Conservation (phyloP, 2,888 invertebrate genomes). For the Tribolium freemani region DNA sequence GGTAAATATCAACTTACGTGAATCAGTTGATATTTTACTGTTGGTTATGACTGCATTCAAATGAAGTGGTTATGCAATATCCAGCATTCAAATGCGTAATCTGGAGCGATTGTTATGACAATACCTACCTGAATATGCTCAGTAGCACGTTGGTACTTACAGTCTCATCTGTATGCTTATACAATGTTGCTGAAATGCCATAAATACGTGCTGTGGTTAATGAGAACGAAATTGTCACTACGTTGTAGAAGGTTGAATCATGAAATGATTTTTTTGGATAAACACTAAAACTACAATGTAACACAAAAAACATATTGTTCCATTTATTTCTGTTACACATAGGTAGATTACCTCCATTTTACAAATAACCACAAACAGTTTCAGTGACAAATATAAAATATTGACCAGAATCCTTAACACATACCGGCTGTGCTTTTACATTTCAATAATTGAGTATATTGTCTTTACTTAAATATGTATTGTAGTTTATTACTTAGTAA, state of each 20-base stretch:
- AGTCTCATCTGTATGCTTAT: background rate
- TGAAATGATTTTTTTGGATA: too few species aligned
- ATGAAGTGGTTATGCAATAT: too few species aligned
- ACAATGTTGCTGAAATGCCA: too few species aligned
- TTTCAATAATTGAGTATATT: background rate
- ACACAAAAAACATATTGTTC: conserved; percentile 17
- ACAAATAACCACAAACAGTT: conserved; percentile 28
- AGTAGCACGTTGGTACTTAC: background rate
- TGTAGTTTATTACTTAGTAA: background rate
- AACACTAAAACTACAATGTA: background rate
- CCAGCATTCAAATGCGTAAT: too few species aligned
- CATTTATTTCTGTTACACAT: conserved; percentile 33
- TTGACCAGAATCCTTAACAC: conserved; percentile 29
- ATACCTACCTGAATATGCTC: background rate
- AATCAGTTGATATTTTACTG: too few species aligned
- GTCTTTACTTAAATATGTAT: conserved; percentile 5
- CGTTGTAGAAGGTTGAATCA: background rate
- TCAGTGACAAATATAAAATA: conserved; percentile 32
- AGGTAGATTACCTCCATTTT: conserved; percentile 13
- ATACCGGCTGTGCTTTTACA: conserved; percentile 5
- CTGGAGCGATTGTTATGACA: background rate
- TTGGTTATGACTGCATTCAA: too few species aligned
- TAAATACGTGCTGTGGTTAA: background rate
- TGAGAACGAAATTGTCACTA: too few species aligned
- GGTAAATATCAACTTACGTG: too few species aligned